These are phyloP conservation scores for Redunca redunca DNA, from an alignment of 2,113 vertebrate genomes.

Conservation along the genomic window DNA sequence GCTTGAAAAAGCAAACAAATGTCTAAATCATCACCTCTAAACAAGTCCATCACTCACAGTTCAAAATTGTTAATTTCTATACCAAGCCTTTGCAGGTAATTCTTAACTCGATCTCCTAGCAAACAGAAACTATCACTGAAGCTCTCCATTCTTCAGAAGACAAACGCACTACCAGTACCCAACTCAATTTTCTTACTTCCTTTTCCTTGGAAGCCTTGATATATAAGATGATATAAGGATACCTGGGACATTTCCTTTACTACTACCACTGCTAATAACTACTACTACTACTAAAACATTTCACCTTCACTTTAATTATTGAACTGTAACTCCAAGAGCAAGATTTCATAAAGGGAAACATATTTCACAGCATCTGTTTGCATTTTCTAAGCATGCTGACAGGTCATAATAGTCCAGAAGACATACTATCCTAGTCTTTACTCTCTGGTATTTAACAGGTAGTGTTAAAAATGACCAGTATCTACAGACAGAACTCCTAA, in stretches of 20 bases:
- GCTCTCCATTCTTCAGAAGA: background rate
- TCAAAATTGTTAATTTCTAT: slow-evolving; percentile 19
- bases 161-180: background rate
- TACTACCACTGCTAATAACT: background rate
- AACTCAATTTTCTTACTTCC: background rate
- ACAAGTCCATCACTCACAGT: background rate
- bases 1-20: slow-evolving; percentile 5
- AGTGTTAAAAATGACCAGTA: background rate
- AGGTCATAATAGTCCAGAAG: background rate
- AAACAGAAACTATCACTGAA: background rate
- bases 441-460: background rate
- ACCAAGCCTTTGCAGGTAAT: background rate
- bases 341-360: background rate
- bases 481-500: background rate
- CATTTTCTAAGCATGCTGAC: slow-evolving; percentile 3
- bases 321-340: background rate
- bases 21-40: slow-evolving; percentile 15
- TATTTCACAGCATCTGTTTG: background rate
- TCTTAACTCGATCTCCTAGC: slow-evolving; percentile 8
- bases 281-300: background rate
- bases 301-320: background rate
- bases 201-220: slow-evolving; percentile 12
- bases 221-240: background rate
- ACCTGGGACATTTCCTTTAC: background rate
- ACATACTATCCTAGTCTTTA: background rate